Base-by-base conservation (phyloP, 2,113 vertebrate genomes). In the Diphyllodes magnificus region DNA sequence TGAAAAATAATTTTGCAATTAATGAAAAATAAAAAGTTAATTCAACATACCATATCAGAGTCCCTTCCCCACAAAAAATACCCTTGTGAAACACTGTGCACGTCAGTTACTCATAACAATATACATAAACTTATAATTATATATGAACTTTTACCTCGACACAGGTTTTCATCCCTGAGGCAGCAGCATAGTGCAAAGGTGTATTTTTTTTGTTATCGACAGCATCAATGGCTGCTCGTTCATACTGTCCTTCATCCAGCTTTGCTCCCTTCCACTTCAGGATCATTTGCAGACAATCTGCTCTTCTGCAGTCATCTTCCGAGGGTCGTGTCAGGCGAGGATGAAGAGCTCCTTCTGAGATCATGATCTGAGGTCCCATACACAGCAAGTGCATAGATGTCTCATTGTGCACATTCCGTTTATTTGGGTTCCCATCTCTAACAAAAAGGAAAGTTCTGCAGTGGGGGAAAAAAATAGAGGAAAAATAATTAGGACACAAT, bases 351-450 rank as follows among this genome's bases (percentile, higher is more conserved):
- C 99, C 99, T 93, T 99, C 99, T 0, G 98, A 98, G 96, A 99
- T 99, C 97, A 99, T 97, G 97, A 99, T 99, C 88, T 98, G 98
- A 64, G 99, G 99, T 57, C 99, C 99, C 99, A 99, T 99, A 98
- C 99, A 99, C 93, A 99, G 98, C 57, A 99, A 98, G 98, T 99
- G 99, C 98, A 99, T 98, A 90, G 99, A 98, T 9, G 99, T 99
- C 97, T 99, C 99, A 84, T 99, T 99, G 98, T 99, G 99, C 91
- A 99, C 98, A 49, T 99, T 99, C 78, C 99, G 98, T 96, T 99
- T 99, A 97, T 99, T 99, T 76, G 99, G 99, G 98, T 99, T 99
- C 63, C 99, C 99, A 86, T 99, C 99, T 98, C 99, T 99, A 94
- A 97, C 98, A 84, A 98, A 98, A 64, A 99, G 99, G 96, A 99